phyloP scores from a whole-genome alignment of 2,888 invertebrate genomes.

The Parnassius apollo region DNA sequence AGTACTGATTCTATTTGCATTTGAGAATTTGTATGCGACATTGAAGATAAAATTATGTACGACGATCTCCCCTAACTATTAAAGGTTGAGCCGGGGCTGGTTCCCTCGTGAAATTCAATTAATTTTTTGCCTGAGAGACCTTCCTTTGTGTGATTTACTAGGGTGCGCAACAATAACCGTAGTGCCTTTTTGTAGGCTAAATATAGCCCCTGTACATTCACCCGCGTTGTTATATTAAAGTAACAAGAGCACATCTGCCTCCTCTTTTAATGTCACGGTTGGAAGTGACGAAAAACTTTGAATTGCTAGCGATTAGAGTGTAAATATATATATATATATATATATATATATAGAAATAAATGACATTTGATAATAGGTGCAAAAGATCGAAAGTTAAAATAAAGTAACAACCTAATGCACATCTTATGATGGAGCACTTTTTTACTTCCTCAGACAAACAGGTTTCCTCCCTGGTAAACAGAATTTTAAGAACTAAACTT shows the following conservation, averaged over 20 bases:
- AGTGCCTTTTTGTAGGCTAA: constrained; percentile 77
- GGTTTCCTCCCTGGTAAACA: too few species aligned
- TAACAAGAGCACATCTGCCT: constrained; percentile 66
- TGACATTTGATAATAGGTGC: too few species aligned
- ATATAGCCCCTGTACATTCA: constrained; percentile 69
- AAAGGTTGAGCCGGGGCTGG: constrained; percentile 65
- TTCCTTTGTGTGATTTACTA: constrained; percentile 70
- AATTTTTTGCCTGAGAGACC: constrained; percentile 70
- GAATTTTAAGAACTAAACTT: too few species aligned
- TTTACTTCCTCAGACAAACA: too few species aligned
- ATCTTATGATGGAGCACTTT: too few species aligned
- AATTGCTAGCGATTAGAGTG: too few species aligned
- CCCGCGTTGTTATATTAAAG: constrained; percentile 49
- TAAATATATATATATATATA: too few species aligned
- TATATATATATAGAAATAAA: too few species aligned
- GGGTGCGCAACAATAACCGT: constrained; percentile 72
- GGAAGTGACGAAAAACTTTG: not conserved
- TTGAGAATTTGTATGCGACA: constrained; percentile 43
- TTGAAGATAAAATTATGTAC: constrained; percentile 48
- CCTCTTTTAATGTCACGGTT: constrained; percentile 3
- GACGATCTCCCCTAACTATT: constrained; percentile 56
- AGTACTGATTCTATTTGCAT: constrained; percentile 32
- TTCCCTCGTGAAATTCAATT: constrained; percentile 67
- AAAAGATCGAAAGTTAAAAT: too few species aligned
- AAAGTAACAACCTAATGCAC: too few species aligned